phyloP scores from a whole-genome alignment of 2,797 vertebrate species.

The Amazona finschi region DNA sequence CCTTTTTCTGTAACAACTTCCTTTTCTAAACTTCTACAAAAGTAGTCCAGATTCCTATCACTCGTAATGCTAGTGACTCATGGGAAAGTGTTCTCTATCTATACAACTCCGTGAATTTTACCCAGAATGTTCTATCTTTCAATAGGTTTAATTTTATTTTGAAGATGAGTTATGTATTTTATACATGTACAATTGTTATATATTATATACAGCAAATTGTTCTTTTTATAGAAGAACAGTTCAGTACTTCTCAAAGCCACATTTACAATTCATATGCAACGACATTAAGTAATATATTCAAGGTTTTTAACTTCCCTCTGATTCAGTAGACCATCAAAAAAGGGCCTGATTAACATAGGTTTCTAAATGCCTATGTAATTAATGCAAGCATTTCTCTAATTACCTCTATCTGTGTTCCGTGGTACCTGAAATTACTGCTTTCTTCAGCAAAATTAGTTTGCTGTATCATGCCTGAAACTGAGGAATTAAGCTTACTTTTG shows the following conservation, averaged over 20 bases:
- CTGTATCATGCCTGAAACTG: neutral
- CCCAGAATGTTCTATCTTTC: neutral
- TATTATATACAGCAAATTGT: neutral
- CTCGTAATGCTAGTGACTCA: neutral
- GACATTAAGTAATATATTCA: neutral
- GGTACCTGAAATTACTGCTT: neutral
- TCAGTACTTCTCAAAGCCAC: neutral
- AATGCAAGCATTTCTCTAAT: neutral
- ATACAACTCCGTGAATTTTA: neutral
- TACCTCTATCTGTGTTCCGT: neutral
- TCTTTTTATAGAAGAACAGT: neutral
- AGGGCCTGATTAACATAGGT: neutral
- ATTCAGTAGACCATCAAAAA: slow-evolving; percentile 4
- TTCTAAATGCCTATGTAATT: neutral
- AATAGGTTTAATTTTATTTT: neutral
- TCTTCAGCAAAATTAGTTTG: neutral
- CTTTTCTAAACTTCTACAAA: neutral
- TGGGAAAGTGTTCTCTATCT: neutral
- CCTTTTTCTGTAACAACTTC: neutral
- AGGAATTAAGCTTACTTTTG: neutral
- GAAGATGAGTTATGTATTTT: neutral
- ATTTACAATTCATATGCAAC: neutral
- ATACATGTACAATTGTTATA: neutral
- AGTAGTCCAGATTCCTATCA: neutral
- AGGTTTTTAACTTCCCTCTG: neutral